phyloP scores from a whole-genome alignment of 92 coral and sea anemone species.

The Anthopleura xanthogrammica region DNA sequence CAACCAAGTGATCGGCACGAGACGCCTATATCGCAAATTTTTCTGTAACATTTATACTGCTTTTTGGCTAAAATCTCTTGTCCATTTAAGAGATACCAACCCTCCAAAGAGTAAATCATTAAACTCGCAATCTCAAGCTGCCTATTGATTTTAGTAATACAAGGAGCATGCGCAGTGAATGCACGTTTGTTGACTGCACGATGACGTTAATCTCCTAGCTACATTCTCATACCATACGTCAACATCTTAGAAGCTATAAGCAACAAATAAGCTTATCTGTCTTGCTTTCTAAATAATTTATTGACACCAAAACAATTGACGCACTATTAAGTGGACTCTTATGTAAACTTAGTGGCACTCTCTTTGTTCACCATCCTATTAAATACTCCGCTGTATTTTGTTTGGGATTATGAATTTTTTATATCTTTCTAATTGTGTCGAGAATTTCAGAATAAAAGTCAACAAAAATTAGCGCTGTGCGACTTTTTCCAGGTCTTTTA shows the following conservation, averaged over 20 bases:
- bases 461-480: not conserved
- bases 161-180: no score
- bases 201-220: not conserved
- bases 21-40: no score
- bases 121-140: no score
- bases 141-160: no score
- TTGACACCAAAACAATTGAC: conserved; percentile 1
- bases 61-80: no score
- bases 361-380: conserved; percentile 1
- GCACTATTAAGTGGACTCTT: conserved; percentile 1
- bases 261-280: conserved; percentile 1
- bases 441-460: not conserved
- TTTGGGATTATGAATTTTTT: not conserved
- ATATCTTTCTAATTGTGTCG: not conserved
- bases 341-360: not conserved
- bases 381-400: not conserved
- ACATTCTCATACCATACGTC: not conserved
- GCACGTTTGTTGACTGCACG: no score
- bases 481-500: no score
- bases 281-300: not conserved
- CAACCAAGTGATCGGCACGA: no score
- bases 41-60: no score
- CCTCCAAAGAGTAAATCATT: no score
- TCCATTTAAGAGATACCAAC: no score
- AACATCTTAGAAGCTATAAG: not conserved